Percentiles rank a stretch among this genome's conserved stretches.
These are phyloP conservation scores for Nyctibius grandis DNA, from an alignment of 2,797 vertebrate genomes.

Conservation along the genomic window DNA sequence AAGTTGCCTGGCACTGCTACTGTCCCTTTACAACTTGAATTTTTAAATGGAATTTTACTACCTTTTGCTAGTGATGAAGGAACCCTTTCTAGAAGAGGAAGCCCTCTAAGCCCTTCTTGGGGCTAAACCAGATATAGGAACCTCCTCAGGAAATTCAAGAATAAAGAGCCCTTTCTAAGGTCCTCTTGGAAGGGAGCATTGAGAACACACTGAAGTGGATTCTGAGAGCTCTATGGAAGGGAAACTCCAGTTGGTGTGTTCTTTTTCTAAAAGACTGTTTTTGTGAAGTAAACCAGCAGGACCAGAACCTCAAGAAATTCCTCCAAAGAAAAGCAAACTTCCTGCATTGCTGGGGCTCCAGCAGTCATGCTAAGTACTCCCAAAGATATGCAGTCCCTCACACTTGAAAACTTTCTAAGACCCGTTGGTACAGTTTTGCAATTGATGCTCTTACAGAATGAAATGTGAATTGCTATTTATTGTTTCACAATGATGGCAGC, in stretches of 20 bases:
- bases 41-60: neutral
- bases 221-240: neutral
- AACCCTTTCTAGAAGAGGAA: neutral
- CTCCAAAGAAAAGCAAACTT: neutral
- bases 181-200: neutral
- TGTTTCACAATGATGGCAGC: neutral
- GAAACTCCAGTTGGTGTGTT: neutral
- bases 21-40: neutral
- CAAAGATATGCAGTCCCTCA: rapidly evolving
- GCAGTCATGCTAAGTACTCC: neutral
- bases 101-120: neutral
- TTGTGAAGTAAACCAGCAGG: neutral
- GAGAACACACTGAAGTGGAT: neutral
- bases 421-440: neutral
- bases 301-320: neutral
- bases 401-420: neutral
- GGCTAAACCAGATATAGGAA: neutral
- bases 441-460: neutral
- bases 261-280: neutral
- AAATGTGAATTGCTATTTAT: neutral
- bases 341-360: neutral
- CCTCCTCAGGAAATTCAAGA: neutral
- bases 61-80: neutral
- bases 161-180: constrained; percentile 24
- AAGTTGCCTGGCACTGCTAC: neutral